phyloP scores from a whole-genome alignment of 2,797 vertebrate species.

The Argya squamiceps region DNA sequence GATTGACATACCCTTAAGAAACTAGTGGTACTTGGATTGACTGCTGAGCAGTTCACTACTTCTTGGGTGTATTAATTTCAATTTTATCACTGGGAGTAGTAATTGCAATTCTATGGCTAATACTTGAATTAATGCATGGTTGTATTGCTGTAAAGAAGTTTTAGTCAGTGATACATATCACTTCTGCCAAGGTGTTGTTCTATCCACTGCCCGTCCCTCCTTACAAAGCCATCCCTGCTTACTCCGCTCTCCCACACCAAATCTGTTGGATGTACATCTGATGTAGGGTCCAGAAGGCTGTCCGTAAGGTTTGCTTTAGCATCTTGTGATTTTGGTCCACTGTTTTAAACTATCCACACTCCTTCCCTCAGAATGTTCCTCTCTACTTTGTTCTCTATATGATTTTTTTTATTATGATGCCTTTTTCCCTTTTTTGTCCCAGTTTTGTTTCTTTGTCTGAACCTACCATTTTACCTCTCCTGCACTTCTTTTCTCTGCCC shows the following conservation, averaged over 20 bases:
- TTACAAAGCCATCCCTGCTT: no score
- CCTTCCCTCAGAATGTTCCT: neutral
- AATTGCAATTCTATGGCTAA: neutral
- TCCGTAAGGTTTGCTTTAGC: neutral
- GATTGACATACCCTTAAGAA: neutral
- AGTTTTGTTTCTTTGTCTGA: neutral
- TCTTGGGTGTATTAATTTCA: neutral
- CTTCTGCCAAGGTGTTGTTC: neutral
- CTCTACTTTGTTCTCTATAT: accelerated
- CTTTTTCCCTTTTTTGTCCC: neutral
- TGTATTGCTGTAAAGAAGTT: neutral
- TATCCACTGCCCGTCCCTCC: accelerated
- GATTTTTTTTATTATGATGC: neutral
- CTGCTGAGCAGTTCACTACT: neutral
- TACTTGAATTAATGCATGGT: neutral
- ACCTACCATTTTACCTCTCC: neutral
- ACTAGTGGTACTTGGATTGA: neutral
- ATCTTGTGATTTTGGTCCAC: neutral
- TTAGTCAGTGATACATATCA: neutral
- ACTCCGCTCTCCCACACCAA: neutral
- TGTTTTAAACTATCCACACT: accelerated
- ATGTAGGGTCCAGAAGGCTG: neutral
- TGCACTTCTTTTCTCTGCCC: neutral
- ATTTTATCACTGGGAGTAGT: neutral
- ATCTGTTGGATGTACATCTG: neutral